Evolutionary conservation across 2,797 vertebrate genomes (phyloP), one percentile per base, ranked within the genome.

Genomic region (Etheostoma nigrum): DNA sequence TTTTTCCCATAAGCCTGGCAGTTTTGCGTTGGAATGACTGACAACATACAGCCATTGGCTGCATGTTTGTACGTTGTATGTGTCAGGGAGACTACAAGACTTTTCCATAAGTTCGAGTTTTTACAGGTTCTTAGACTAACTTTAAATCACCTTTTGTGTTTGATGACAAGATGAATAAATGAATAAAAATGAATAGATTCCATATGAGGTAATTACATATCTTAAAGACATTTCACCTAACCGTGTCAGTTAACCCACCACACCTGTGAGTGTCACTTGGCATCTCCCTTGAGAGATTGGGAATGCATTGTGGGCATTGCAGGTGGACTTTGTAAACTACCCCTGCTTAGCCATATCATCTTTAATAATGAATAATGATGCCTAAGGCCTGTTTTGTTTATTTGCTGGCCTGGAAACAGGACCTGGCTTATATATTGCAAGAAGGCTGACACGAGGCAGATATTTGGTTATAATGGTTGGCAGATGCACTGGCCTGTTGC

Each of bases 321-420:
- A 93, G 88, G 88, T 95, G 92, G 80, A 76, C 80, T 88, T 86
- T 82, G 81, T 89, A 89, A 85, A 83, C 65, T 44, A 18, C 76
- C 59, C 62, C 52, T 3, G 48, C 49, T 74, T 44, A 2, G 49
- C 51, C 25, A 9, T 84, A 86, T 88, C 74, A 69, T 76, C 76
- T 81, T 83, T 88, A 86, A 89, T 93, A 92, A 94, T 93, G 91
- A 96, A 92, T 94, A 94, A 95, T 92, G 94, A 95, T 92, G 89
- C 87, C 79, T 51, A 81, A 61, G 76, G 87, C 74, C 90, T 91
- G 68, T 81, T 82, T 76, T 96, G 95, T 97, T 97, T 97, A 96
- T 98, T 97, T 96, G 94, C 95, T 93, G 92, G 92, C 90, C 90
- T 93, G 94, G 95, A 96, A 96, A 97, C 90, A 73, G 83, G 88